Conservation (phyloP, 2,888 invertebrate genomes). For the Diarsia rubi region DNA sequence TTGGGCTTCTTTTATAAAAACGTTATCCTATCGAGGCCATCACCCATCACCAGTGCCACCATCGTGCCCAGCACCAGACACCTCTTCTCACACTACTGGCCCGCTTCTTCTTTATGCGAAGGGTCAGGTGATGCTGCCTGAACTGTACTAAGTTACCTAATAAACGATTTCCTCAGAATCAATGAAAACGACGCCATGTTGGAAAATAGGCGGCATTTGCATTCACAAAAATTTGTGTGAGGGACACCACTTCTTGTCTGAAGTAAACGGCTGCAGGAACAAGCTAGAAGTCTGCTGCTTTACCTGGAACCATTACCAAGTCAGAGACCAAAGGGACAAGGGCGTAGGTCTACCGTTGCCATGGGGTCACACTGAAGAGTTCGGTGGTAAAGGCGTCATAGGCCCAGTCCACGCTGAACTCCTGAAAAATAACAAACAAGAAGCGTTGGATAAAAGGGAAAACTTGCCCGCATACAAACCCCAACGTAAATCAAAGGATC, state of each 20-base stretch:
- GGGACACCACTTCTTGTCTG: conserved; percentile 74
- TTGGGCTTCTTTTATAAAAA: conserved; percentile 14
- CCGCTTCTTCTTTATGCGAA: too few relatives aligned
- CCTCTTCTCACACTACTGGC: too few relatives aligned
- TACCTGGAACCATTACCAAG: conserved; percentile 79
- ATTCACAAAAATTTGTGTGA: conserved; percentile 78
- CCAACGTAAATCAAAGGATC: neutral
- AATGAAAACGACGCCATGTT: conserved; percentile 81
- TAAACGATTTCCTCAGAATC: conserved; percentile 75
- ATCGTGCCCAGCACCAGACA: too few relatives aligned
- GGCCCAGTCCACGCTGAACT: conserved; percentile 29
- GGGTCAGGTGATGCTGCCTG: too few relatives aligned
- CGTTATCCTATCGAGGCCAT: conserved; percentile 11
- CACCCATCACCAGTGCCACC: too few relatives aligned
- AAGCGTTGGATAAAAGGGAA: conserved; percentile 1
- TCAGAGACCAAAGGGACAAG: conserved; percentile 75
- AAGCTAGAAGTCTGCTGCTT: conserved; percentile 84
- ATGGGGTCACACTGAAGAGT: conserved; percentile 72
- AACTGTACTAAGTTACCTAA: conserved; percentile 11
- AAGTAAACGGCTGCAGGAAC: conserved; percentile 82
- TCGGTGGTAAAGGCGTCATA: conserved; percentile 80
- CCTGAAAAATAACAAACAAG: conserved; percentile 38
- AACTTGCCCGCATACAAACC: neutral
- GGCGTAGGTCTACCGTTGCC: conserved; percentile 77
- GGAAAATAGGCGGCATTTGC: conserved; percentile 83